Evolutionary conservation across 2,113 vertebrate species (phyloP).

Genomic region (Malurus cyaneus): DNA sequence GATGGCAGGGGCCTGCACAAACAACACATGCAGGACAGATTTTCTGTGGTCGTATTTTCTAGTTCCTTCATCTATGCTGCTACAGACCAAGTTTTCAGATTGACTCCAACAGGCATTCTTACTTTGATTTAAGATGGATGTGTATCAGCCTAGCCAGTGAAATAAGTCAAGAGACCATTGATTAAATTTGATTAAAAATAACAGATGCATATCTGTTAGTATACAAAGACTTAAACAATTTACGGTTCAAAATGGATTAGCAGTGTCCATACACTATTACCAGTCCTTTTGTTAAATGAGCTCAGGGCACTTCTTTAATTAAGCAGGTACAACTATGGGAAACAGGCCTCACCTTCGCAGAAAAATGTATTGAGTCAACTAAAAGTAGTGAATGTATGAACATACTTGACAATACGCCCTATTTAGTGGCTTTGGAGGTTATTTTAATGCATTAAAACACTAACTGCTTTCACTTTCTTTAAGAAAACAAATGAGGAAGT

Average conservation of each 20-base stretch:
- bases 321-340: neutral
- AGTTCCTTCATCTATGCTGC: neutral
- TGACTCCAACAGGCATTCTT: neutral
- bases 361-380: neutral
- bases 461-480: slow-evolving; percentile 39
- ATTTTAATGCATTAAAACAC: neutral
- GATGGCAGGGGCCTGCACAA: neutral
- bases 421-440: neutral
- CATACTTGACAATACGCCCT: neutral
- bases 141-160: neutral
- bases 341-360: neutral
- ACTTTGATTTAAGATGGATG: neutral
- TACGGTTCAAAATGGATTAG: neutral
- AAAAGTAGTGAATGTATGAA: neutral
- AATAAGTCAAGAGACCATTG: neutral
- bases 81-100: neutral
- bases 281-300: neutral
- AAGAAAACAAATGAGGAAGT: slow-evolving; percentile 11
- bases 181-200: neutral
- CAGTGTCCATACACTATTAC: neutral
- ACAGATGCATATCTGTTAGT: neutral
- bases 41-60: neutral
- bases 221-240: neutral
- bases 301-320: neutral
- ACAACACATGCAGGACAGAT: neutral